A percentile compares a stretch with the other conserved stretches of the same genome.
phyloP scores from a whole-genome alignment of 2,797 vertebrate species.

The Rhabdomys pumilio region DNA sequence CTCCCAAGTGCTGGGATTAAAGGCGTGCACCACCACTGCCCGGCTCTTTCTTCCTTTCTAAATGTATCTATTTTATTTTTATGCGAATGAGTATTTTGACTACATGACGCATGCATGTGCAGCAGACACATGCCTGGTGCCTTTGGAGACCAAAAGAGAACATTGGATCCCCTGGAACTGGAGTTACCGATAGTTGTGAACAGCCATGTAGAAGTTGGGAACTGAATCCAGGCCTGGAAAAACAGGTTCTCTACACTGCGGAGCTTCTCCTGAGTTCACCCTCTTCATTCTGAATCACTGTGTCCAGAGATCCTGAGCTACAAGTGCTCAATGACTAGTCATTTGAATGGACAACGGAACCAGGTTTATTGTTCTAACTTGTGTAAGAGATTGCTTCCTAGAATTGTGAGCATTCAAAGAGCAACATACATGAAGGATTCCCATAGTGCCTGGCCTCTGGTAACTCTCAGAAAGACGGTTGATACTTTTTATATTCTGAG shows the following conservation, averaged over 20 bases:
- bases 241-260: not conserved
- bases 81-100: not conserved
- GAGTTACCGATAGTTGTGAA: not conserved
- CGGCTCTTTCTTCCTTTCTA: not conserved
- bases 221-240: not conserved
- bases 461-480: not conserved
- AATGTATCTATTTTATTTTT: not conserved
- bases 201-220: too few relatives aligned
- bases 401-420: not conserved
- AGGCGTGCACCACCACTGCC: too few relatives aligned
- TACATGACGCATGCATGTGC: not conserved
- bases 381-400: not conserved
- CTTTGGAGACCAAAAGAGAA: not conserved
- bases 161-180: not conserved
- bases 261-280: not conserved
- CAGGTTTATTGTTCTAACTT: not conserved
- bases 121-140: not conserved
- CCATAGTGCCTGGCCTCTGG: not conserved
- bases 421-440: not conserved
- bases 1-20: too few relatives aligned
- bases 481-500: slow-evolving; percentile 5
- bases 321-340: not conserved
- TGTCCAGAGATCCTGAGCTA: not conserved
- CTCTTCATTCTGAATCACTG: not conserved
- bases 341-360: not conserved